Percentiles rank a stretch among this genome's conserved stretches.
phyloP scores from a whole-genome alignment of 2,888 invertebrate species.

The Orthonevra nobilis region DNA sequence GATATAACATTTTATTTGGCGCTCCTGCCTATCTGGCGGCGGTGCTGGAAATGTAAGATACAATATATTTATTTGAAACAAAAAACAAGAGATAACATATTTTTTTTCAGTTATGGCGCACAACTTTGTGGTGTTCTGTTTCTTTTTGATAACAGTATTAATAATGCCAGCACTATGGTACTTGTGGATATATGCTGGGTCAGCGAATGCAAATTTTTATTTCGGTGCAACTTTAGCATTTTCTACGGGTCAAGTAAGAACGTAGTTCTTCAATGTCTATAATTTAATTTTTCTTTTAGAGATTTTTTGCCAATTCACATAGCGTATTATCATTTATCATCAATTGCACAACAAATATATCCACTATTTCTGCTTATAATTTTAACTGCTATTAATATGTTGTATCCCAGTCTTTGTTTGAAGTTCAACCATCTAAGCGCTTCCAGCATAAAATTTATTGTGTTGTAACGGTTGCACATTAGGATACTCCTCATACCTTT shows the following conservation, averaged over 20 bases:
- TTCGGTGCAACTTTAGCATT: conserved; percentile 98
- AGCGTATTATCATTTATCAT: too few species aligned
- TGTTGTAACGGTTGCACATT: too few species aligned
- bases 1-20: conserved; percentile 96
- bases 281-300: too few species aligned
- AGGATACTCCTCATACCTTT: too few species aligned
- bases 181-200: conserved; percentile 98
- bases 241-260: conserved; percentile 89
- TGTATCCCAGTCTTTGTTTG: too few species aligned
- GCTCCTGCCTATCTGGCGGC: conserved; percentile 94
- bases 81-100: conserved; percentile 29
- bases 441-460: too few species aligned
- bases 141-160: conserved; percentile 92
- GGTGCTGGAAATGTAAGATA: conserved; percentile 91
- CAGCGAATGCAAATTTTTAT: conserved; percentile 99
- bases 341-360: too few species aligned
- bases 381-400: too few species aligned
- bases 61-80: not conserved
- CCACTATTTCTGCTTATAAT: too few species aligned
- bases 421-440: too few species aligned
- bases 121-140: conserved; percentile 94
- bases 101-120: conserved; percentile 91
- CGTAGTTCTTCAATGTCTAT: too few species aligned
- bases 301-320: too few species aligned
- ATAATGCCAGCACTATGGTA: conserved; percentile 98